Evolutionary conservation across 2,797 vertebrate genomes (phyloP).

Genomic region (Tenualosa thibaudeaui): DNA sequence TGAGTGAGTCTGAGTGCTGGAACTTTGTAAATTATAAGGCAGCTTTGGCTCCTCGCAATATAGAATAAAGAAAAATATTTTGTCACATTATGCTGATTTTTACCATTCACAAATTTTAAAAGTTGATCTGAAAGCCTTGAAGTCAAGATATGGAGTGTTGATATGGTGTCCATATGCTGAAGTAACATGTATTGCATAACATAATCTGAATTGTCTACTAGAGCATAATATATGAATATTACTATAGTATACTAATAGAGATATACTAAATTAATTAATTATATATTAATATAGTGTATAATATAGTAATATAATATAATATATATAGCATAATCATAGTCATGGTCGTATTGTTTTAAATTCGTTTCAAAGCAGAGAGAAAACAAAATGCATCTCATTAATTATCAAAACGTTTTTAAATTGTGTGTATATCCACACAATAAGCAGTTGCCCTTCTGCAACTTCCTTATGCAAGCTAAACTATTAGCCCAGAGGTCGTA

Average conservation of each 20-base stretch:
- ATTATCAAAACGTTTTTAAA: neutral
- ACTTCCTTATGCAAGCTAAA: neutral
- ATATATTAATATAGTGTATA: no score
- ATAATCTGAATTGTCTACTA: no score
- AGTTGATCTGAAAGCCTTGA: no score
- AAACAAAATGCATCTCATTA: neutral
- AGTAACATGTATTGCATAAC: no score
- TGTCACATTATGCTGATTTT: neutral
- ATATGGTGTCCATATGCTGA: neutral
- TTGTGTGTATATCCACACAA: neutral
- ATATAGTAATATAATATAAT: no score
- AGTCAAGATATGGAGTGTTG: neutral
- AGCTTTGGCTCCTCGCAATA: slow-evolving; percentile 28
- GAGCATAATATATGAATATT: no score
- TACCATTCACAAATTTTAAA: neutral
- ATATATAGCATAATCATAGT: no score
- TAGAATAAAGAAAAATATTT: slow-evolving; percentile 41
- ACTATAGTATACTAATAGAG: no score
- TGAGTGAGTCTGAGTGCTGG: neutral
- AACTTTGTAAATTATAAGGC: slow-evolving; percentile 28
- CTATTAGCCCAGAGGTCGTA: neutral
- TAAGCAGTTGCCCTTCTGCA: neutral
- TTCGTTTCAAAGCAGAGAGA: neutral
- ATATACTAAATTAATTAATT: no score
- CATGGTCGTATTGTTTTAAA: neutral